Evolutionary conservation across 2,113 vertebrate genomes (phyloP), one percentile per base, ranked within the genome.

Genomic region (Calyptommatus sinebrachiatus): DNA sequence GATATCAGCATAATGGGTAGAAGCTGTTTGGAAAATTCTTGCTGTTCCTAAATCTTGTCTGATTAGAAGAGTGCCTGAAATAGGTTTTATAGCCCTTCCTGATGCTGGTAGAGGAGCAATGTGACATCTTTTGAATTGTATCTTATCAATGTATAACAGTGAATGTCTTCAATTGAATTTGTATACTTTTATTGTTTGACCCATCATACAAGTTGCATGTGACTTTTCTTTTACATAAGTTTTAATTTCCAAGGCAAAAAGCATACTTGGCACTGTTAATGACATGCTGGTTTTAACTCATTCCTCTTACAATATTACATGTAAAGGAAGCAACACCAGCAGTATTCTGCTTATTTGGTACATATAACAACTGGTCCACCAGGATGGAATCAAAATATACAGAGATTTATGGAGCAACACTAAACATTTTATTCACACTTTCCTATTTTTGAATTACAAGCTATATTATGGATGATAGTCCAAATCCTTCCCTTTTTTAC

Each of bases 81-180:
- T 16, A 66, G 14, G 28, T 11, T n/a, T 12, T 28, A 6, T 66
- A 12, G 35, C 35, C 65, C 28, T 66, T 28, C 10, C 28, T 29
- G 11, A 29, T 3, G 24, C 11, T 24, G n/a, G 28, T 22, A 14
- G 65, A 14, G 18, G n/a, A 66, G 65, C 28, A 28, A 11, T 29
- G 65, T 1, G 12, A 29, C 65, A 66, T 28, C 65, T 28, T 29
- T 66, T 29, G 65, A 28, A 66, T 66, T 28, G 12, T 28, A 66
- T 28, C n/a, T 28, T 28, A 16, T 71, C 76, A 75, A 61, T 82
- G 71, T 76, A 76, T 82, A 83, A 82, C 62, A 84, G 63, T 80
- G 53, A 80, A 6, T 57, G 22, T 66, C 57, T 75, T 68, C 7
- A 61, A 21, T 48, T 12, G 29, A 12, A 70, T 46, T 26, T 71